A percentile compares a stretch with the other conserved stretches of the same genome.
Conservation (phyloP, 2,888 invertebrate genomes). For the Serripes groenlandicus region DNA sequence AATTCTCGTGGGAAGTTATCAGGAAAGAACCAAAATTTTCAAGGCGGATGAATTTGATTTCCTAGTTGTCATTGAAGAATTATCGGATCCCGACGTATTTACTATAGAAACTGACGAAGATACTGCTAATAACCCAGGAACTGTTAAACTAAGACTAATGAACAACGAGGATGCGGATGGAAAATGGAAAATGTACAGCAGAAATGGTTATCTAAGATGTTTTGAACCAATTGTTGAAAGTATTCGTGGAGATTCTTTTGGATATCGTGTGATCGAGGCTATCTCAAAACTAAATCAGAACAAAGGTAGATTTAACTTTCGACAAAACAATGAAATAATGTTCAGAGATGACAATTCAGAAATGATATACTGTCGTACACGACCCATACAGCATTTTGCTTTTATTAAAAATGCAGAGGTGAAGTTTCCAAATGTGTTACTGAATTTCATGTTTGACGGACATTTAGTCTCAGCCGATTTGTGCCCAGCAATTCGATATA, state of each 20-base stretch:
- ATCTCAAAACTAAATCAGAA: background rate
- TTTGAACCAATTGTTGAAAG: background rate
- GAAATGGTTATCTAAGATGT: slow-evolving; percentile 5
- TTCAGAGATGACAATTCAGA: background rate
- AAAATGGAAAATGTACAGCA: background rate
- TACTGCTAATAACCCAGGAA: background rate
- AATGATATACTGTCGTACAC: background rate
- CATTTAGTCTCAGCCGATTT: background rate
- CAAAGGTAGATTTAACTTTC: background rate
- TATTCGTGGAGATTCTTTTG: background rate
- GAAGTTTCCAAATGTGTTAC: slow-evolving; percentile 1
- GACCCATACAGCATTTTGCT: background rate
- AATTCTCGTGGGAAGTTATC: background rate
- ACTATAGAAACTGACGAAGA: background rate
- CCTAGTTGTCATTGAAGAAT: slow-evolving; percentile 10
- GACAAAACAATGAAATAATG: background rate
- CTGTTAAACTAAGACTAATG: background rate
- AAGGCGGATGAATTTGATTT: slow-evolving; percentile 16
- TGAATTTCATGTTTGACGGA: background rate
- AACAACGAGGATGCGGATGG: background rate
- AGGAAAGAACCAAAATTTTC: slow-evolving; percentile 15
- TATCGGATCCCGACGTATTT: slow-evolving; percentile 7
- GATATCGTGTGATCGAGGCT: background rate
- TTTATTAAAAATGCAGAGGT: background rate
- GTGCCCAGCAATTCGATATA: slow-evolving; percentile 10